Evolutionary conservation across 2,113 vertebrate genomes (phyloP), one percentile per base, ranked within the genome.

Genomic region (Oreochromis tanganicae): DNA sequence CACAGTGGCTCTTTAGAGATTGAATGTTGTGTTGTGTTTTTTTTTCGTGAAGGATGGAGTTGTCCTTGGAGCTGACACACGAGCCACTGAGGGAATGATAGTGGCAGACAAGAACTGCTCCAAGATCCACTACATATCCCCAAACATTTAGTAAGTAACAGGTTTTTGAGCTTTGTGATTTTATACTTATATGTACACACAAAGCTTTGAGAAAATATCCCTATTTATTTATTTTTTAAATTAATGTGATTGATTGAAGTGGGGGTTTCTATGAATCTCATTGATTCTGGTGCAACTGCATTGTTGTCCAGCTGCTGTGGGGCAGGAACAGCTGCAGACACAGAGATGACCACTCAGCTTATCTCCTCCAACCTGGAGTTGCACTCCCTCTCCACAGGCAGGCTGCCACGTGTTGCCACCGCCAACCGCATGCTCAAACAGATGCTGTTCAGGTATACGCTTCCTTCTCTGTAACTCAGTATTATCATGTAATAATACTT

Each of bases 351-450:
- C 9, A 99, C 99, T 19, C 98, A 99, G 91, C 96, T 99, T 63
- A 99, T 99, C 94, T 99, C 99, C 75, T 99, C 99, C 87, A 99
- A 99, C 91, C 96, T 99, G 95, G 98, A 99, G 94, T 97, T 99
- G 5, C 99, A 99, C 82, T 92, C 98, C 0, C 97, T 99, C 1
- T 99, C 98, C 16, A 99, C 99, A 0, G 98, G 98, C 9, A 96
- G 99, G 9, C 95, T 97, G 80, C 97, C 98, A 1, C 97, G 98
- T 2, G 98, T 99, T 2, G 97, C 97, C 90, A 99, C 99, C 0
- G 99, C 99, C 59, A 99, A 98, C 86, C 96, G 98, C 66, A 99
- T 99, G 99, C 97, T 99, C 5, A 99, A 99, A 90, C 99, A 99
- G 88, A 99, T 99, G 99, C 97, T 99, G 10, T 99, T 99, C 96